phyloP scores from a whole-genome alignment of 2,113 vertebrate species.

The Octodon degus region DNA sequence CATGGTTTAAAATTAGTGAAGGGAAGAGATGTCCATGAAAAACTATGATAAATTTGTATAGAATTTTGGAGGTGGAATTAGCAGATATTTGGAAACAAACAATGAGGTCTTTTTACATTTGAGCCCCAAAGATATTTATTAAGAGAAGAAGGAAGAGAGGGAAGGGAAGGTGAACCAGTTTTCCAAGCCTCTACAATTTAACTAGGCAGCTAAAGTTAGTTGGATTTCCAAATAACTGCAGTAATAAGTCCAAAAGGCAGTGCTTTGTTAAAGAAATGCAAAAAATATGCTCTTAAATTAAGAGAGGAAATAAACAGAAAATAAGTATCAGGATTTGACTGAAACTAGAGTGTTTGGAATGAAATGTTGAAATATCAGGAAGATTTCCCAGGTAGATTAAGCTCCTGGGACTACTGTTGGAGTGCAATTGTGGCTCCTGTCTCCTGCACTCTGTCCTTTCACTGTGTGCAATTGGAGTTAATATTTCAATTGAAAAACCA shows the following conservation, averaged over 20 bases:
- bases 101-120: not conserved
- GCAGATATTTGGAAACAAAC: not conserved
- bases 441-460: not conserved
- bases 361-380: conserved; percentile 1
- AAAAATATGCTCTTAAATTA: not conserved
- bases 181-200: conserved; percentile 34
- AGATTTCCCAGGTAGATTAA: not conserved
- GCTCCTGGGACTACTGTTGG: not conserved
- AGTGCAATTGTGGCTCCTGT: not conserved
- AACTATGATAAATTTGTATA: not conserved
- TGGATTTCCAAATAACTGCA: not conserved
- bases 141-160: not conserved
- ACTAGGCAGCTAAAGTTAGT: conserved; percentile 23
- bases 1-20: not conserved
- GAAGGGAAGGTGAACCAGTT: conserved; percentile 24
- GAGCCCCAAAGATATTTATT: not conserved
- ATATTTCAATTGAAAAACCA: conserved; percentile 40
- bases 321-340: not conserved
- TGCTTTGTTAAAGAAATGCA: conserved; percentile 20
- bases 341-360: not conserved
- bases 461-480: not conserved
- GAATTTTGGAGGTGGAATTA: not conserved
- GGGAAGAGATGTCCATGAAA: not conserved
- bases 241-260: not conserved
- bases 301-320: conserved; percentile 21